A percentile compares a stretch with the other conserved stretches of the same genome.
These are phyloP conservation scores for Aegotheles bennettii DNA, from an alignment of 2,113 vertebrate species.

Conservation along the genomic window DNA sequence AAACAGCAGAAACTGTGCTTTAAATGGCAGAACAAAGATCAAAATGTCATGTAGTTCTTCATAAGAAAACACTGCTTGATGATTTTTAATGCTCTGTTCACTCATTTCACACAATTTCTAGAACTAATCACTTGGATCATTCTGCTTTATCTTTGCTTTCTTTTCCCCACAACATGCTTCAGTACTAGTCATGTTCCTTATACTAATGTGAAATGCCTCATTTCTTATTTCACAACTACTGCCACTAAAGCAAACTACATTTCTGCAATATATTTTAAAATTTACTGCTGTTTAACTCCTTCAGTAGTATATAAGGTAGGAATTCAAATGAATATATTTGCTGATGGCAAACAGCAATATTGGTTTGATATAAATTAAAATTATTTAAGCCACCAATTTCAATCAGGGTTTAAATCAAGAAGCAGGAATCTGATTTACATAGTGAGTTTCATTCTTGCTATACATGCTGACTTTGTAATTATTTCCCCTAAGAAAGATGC, in stretches of 20 bases:
- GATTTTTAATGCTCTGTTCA: background rate
- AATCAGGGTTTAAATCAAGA: background rate
- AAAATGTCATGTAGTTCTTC: background rate
- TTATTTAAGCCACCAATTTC: background rate
- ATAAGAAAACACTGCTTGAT: background rate
- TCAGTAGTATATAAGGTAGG: background rate
- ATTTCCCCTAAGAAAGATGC: background rate
- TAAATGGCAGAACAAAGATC: background rate
- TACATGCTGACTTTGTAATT: background rate
- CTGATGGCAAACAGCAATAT: background rate
- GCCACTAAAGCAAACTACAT: background rate
- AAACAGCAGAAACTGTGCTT: background rate
- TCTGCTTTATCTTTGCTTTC: background rate
- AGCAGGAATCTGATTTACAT: background rate
- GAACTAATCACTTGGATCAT: background rate
- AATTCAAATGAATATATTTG: background rate
- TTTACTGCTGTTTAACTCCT: background rate
- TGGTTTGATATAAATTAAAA: background rate
- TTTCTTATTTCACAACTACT: background rate
- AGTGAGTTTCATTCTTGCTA: background rate
- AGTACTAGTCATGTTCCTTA: background rate
- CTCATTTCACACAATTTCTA: background rate
- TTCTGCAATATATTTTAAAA: background rate
- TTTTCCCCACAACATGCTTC: background rate
- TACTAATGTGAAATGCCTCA: background rate